Percentiles rank a stretch among this genome's conserved stretches.
These are phyloP conservation scores for Epinephelus fuscoguttatus DNA, from an alignment of 2,113 vertebrate species.

Conservation along the genomic window DNA sequence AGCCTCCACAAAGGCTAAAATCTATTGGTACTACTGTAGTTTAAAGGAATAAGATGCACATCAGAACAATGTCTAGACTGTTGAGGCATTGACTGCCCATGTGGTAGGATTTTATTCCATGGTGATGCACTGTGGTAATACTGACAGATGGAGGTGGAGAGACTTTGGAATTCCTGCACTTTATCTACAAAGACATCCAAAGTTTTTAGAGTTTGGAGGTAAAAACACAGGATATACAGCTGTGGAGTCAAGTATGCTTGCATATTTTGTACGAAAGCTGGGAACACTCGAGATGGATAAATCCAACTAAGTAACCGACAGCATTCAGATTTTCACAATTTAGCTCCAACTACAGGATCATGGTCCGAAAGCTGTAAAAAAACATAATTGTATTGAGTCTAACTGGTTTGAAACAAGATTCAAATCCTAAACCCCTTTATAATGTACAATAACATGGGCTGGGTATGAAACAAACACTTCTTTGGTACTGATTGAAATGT, in stretches of 20 bases:
- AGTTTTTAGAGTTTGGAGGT: constrained; percentile 39
- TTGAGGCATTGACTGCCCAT: constrained; percentile 44
- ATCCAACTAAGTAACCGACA: background rate
- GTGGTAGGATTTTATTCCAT: constrained; percentile 52
- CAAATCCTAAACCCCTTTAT: background rate
- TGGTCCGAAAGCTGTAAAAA: background rate
- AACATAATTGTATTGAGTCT: background rate
- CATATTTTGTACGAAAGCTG: constrained; percentile 16
- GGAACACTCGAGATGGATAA: constrained; percentile 9
- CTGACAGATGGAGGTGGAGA: constrained; percentile 35
- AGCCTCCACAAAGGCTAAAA: constrained; percentile 22
- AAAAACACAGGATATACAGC: constrained; percentile 4
- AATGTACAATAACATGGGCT: background rate
- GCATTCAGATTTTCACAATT: background rate
- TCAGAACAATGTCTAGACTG: constrained; percentile 32
- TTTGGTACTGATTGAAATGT: background rate
- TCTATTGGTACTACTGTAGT: background rate
- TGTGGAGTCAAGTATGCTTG: constrained; percentile 6
- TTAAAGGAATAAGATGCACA: constrained; percentile 36
- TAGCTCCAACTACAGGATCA: background rate
- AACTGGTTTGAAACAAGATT: background rate
- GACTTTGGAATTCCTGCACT: constrained; percentile 81
- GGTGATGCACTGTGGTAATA: constrained; percentile 43
- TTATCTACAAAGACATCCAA: constrained; percentile 73
- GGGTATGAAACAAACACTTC: background rate